Base-by-base conservation (phyloP, 2,888 invertebrate species). In the Xylota segnis region DNA sequence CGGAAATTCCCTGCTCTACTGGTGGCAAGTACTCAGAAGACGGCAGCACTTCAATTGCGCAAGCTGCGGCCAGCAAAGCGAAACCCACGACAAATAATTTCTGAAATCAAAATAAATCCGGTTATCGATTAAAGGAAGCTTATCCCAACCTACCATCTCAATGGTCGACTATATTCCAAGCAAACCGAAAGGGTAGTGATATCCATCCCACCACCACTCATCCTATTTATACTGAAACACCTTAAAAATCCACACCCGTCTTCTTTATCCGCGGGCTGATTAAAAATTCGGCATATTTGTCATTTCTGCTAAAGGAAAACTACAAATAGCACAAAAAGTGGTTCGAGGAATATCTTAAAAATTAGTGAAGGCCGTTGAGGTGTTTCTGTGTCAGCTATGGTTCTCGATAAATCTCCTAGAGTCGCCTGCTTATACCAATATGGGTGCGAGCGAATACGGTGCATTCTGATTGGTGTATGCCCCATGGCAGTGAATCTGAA, bases 1-100 rank as follows among this genome's bases (percentile, higher is more conserved):
- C 76, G 6, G 50, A 47, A 29, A 59, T 23, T 7, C 87, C 87
- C 63, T 87, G 77, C 3, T 2, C 23, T n/a, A 71, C 82, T 70
- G 88, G 87, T 18, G 88, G 83, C 61, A 87, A 84, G 54, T 88
- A 88, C 34, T 88, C 88, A 54, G 40, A 70, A 32, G 87, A 79
- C 7, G 88, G 83, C 14, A 40, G 32, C 1, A 45, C 12, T 10
- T 61, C 72, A 40, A 56, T 32, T 16, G 32, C 81, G 54, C 63
- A 75, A 40, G 70, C 81, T 23, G 47, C 75, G 27, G 65, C 61
- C 0, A 83, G 56, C 27, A 82, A n/a, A 5, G 54, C 40, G 7
- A 84, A 75, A 32, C 56, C 81, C 37, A 71, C 32, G n/a, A 66
- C 52, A n/a, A 76, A 65, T 2, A 81, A 14, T 76, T 84, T 84